Evolutionary conservation across 1,140 invertebrate genomes (phyloP).

Genomic region (Drosophila santomea): DNA sequence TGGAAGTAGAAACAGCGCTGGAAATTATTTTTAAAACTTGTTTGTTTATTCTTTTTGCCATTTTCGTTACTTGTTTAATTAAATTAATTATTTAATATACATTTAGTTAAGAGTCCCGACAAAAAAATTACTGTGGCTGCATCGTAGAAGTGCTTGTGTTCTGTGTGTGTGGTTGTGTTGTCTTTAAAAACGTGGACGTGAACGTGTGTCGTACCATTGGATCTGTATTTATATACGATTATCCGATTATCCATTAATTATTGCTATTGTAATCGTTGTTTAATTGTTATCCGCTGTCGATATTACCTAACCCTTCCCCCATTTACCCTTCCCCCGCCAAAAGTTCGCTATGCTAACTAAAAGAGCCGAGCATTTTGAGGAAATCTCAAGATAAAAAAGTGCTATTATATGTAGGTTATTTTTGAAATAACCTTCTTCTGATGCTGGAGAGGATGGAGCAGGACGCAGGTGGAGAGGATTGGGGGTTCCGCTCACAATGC

Average conservation of each 20-base stretch:
- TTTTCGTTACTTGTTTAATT: conserved; percentile 34
- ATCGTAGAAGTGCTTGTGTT: conserved; percentile 16
- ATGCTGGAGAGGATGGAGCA: background rate
- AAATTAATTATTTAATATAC: conserved; percentile 79
- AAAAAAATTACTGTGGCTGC: conserved; percentile 45
- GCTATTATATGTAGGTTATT: conserved; percentile 12
- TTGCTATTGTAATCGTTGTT: conserved; percentile 54
- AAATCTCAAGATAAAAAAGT: conserved; percentile 31
- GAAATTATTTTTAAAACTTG: conserved; percentile 38
- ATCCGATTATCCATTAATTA: conserved; percentile 30
- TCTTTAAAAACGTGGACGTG: conserved; percentile 37
- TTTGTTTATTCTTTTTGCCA: conserved; percentile 48
- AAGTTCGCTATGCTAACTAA: conserved; percentile 42
- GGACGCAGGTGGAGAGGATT: background rate
- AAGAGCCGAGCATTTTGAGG: conserved; percentile 21
- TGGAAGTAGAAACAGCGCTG: background rate
- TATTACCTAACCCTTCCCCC: conserved; percentile 3
- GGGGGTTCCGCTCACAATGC: conserved; percentile 33
- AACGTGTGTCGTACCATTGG: conserved; percentile 13
- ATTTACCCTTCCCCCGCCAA: background rate
- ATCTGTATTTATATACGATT: conserved; percentile 37
- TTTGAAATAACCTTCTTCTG: conserved; percentile 34
- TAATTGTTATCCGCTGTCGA: conserved; percentile 16
- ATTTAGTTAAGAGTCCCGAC: conserved; percentile 70
- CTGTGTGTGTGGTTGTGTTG: conserved; percentile 18